These are phyloP conservation scores for Myotis vivesi DNA, from an alignment of 2,797 vertebrate species.

Conservation along the genomic window DNA sequence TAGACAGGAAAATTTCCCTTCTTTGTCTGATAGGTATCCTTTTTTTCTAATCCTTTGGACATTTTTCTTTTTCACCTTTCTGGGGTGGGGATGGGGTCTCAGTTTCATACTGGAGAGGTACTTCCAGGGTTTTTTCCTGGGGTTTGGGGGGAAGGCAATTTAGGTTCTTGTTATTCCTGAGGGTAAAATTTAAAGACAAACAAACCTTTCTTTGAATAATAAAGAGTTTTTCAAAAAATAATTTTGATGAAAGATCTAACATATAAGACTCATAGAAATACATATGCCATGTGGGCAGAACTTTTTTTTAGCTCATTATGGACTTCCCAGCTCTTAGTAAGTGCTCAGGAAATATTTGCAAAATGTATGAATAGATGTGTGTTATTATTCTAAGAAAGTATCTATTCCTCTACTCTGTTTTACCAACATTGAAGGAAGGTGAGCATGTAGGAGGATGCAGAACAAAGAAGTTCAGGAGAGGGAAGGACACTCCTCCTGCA, in stretches of 20 bases:
- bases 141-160: background rate
- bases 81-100: too few relatives aligned
- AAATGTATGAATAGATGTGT: background rate
- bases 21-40: background rate
- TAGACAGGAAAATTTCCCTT: background rate
- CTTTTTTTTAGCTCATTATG: background rate
- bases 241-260: background rate
- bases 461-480: background rate
- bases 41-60: background rate
- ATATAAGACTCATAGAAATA: background rate
- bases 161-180: background rate
- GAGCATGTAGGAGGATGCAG: background rate
- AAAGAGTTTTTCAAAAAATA: background rate
- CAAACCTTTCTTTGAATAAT: background rate
- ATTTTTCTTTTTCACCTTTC: background rate
- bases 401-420: background rate
- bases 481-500: background rate
- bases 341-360: background rate
- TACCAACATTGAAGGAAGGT: background rate
- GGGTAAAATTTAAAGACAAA: background rate
- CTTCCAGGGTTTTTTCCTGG: rapidly evolving
- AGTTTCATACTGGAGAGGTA: background rate
- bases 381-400: background rate
- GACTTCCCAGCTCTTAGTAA: background rate
- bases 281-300: background rate